Percentiles rank a stretch among this genome's conserved stretches.
Evolutionary conservation across 2,888 invertebrate species (phyloP).

Genomic region (Liodrosophila aerea): DNA sequence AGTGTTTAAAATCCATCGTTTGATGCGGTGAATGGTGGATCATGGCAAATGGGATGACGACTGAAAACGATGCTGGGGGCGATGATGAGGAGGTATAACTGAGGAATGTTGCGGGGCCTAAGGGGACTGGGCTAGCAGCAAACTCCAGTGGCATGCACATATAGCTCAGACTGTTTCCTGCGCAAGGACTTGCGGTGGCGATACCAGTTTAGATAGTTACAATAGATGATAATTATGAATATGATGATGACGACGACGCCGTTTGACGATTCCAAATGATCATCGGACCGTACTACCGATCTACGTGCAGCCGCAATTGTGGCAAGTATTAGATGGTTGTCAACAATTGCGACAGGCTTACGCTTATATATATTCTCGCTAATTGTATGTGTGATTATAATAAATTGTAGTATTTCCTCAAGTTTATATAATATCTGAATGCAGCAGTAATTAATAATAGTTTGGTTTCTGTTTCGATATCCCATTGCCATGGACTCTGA

Average conservation of each 20-base stretch:
- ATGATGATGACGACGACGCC: constrained; percentile 29
- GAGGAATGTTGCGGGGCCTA: not conserved
- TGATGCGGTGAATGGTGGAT: constrained; percentile 45
- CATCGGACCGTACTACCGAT: constrained; percentile 9
- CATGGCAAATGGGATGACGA: constrained; percentile 17
- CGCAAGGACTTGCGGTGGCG: constrained; percentile 83
- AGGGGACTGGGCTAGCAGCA: constrained; percentile 43
- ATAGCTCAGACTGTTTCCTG: constrained; percentile 76
- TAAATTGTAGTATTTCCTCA: constrained; percentile 75
- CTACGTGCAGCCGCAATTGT: constrained; percentile 16
- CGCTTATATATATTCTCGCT: constrained; percentile 31
- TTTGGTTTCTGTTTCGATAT: constrained; percentile 26
- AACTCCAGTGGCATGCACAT: constrained; percentile 38
- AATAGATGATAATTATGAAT: constrained; percentile 78
- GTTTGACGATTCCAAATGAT: constrained; percentile 35
- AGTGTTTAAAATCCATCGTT: constrained; percentile 75
- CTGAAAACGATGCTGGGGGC: constrained; percentile 27
- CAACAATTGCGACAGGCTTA: too few relatives aligned
- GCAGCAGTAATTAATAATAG: constrained; percentile 42
- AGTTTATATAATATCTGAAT: constrained; percentile 71
- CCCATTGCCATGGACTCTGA: constrained; percentile 44
- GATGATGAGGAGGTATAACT: constrained; percentile 15
- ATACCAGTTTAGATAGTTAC: constrained; percentile 81
- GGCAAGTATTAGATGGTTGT: too few relatives aligned
- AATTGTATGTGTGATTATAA: constrained; percentile 69